Percentiles rank a stretch among this genome's conserved stretches.
These are phyloP conservation scores for Todiramphus chloris DNA, from an alignment of 2,113 vertebrate genomes.

Conservation along the genomic window DNA sequence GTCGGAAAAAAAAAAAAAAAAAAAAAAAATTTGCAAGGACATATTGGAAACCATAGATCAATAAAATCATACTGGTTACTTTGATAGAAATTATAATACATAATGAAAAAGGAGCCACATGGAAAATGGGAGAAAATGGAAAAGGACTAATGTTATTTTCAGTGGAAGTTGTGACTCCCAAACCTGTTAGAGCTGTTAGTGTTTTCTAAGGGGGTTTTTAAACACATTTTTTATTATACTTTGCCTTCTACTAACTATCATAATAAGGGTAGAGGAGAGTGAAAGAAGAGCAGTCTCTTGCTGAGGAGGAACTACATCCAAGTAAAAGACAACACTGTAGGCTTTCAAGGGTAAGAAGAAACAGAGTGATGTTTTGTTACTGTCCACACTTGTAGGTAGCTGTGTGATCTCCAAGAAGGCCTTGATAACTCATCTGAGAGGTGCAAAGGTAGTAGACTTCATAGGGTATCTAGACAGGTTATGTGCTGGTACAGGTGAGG, in stretches of 20 bases:
- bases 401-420: background rate
- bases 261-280: background rate
- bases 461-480: background rate
- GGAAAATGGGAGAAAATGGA: background rate
- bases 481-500: background rate
- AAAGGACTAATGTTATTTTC: background rate
- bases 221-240: background rate
- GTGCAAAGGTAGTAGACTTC: background rate
- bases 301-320: background rate
- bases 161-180: background rate
- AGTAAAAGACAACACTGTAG: background rate
- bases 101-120: background rate
- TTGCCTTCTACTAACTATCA: background rate
- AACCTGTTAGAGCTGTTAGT: background rate
- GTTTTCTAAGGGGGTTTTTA: background rate
- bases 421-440: background rate
- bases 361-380: background rate
- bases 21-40: background rate
- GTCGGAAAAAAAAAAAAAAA: too few species aligned
- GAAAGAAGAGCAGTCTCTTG: background rate
- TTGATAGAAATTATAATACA: background rate
- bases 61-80: background rate
- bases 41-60: background rate
- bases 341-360: background rate
- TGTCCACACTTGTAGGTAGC: background rate